These are phyloP conservation scores for Sarcoramphus papa DNA, from an alignment of 2,797 vertebrate species.

Conservation along the genomic window DNA sequence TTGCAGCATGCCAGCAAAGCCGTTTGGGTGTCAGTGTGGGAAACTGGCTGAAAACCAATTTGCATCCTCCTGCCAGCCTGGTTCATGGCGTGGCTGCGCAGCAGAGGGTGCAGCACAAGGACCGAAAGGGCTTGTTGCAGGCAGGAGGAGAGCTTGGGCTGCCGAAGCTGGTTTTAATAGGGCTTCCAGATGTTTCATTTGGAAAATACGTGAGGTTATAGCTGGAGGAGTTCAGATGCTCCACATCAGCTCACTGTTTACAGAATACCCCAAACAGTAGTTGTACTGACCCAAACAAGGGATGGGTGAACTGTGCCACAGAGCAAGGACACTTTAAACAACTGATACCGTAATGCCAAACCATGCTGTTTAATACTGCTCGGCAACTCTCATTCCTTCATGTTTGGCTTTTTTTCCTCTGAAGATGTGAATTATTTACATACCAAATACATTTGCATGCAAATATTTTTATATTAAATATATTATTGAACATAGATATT, in stretches of 20 bases:
- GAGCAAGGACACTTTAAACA: background rate
- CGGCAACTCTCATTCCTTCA: background rate
- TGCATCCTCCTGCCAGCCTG: background rate
- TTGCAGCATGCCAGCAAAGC: background rate
- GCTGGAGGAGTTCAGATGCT: background rate
- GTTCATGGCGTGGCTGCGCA: fast-evolving
- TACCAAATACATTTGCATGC: background rate
- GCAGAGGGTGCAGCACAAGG: background rate
- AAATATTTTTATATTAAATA: conserved; percentile 8
- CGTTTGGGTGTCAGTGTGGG: background rate
- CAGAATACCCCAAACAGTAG: background rate
- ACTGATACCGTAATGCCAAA: background rate
- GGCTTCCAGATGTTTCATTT: background rate
- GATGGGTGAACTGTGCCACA: background rate
- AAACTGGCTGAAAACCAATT: background rate
- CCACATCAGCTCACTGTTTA: fast-evolving
- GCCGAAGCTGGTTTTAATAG: background rate
- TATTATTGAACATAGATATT: background rate
- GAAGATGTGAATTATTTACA: background rate
- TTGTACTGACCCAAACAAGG: background rate
- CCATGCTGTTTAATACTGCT: background rate
- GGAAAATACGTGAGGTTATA: fast-evolving
- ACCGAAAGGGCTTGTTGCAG: background rate
- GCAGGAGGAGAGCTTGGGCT: background rate
- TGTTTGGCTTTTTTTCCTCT: background rate